A percentile compares a stretch with the other conserved stretches of the same genome.
phyloP scores from a whole-genome alignment of 2,797 vertebrate genomes.

The Balearica regulorum region DNA sequence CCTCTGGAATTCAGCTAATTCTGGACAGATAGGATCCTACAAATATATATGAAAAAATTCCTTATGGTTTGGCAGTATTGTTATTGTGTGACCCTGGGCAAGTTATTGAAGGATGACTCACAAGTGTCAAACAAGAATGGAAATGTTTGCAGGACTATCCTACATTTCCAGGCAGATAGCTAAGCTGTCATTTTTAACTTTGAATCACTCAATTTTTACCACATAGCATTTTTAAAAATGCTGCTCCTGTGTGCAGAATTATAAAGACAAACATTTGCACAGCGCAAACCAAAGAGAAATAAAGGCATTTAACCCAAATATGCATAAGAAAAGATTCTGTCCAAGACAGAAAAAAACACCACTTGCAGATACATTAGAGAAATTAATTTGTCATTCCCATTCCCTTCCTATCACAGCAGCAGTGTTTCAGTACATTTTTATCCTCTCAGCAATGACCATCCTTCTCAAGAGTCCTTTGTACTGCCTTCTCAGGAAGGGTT shows the following conservation, averaged over 20 bases:
- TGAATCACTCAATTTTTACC: not conserved
- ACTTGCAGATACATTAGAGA: not conserved
- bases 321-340: not conserved
- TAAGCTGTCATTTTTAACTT: not conserved
- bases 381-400: not conserved
- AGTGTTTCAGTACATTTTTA: not conserved
- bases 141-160: not conserved
- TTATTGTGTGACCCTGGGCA: not conserved
- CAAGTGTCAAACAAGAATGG: not conserved
- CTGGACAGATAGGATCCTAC: not conserved
- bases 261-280: not conserved
- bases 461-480: not conserved
- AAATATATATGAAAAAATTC: not conserved
- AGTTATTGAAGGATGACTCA: not conserved
- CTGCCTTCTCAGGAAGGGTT: not conserved
- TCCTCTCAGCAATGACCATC: not conserved
- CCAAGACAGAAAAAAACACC: not conserved
- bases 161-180: not conserved
- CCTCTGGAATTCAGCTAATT: constrained; percentile 20
- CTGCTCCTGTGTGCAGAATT: not conserved
- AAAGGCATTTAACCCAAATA: not conserved
- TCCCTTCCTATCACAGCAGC: not conserved
- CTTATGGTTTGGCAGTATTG: not conserved
- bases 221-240: not conserved
- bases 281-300: constrained; percentile 3